These are phyloP conservation scores for Tetragnatha montana DNA, from an alignment of 2,888 invertebrate species.

Conservation along the genomic window DNA sequence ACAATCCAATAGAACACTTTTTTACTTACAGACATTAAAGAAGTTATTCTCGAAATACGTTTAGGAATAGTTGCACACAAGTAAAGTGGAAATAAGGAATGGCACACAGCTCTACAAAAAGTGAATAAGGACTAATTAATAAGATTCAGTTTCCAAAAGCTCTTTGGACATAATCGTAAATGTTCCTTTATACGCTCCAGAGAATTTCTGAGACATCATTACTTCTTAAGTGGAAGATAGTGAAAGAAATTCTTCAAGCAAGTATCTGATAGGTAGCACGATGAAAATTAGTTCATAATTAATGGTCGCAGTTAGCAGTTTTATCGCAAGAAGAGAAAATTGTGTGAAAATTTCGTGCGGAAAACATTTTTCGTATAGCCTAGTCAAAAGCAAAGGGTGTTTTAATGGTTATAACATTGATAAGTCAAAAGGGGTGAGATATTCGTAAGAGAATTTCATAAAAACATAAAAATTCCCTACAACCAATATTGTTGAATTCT, in stretches of 20 bases:
- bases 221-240: conserved; percentile 13
- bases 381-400: neutral
- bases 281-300: neutral
- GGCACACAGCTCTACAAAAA: conserved; percentile 25
- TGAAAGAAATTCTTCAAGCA: neutral
- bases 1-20: no score
- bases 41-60: no score
- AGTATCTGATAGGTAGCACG: neutral
- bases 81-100: neutral
- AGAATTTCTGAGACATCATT: conserved; percentile 14
- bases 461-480: no score
- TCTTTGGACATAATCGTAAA: conserved; percentile 29
- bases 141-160: conserved; percentile 14
- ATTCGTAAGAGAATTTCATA: no score
- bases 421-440: no score
- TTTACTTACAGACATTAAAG: no score
- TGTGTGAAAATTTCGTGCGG: neutral
- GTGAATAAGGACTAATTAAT: conserved; percentile 29
- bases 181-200: neutral
- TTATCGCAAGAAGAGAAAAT: neutral
- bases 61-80: neutral
- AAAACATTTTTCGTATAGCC: neutral
- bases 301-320: neutral
- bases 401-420: neutral
- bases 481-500: no score